A percentile compares a stretch with the other conserved stretches of the same genome.
phyloP scores from a whole-genome alignment of 2,888 invertebrate species.

The Gortyna flavago region DNA sequence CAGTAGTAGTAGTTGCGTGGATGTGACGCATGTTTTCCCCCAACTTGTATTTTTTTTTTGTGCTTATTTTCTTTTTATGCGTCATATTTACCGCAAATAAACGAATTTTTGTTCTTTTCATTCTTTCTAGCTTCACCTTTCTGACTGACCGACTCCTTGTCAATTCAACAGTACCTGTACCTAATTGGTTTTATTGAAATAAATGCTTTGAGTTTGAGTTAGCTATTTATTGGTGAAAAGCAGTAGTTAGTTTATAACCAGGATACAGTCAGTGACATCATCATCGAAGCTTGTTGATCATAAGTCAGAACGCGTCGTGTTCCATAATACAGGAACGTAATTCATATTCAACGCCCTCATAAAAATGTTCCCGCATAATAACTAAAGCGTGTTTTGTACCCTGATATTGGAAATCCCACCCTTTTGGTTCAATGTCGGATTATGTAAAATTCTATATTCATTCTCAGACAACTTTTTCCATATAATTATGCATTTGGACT shows the following conservation, averaged over 20 bases:
- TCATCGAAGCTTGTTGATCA: constrained; percentile 22
- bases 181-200: not conserved
- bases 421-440: constrained; percentile 34
- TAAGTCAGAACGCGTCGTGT: constrained; percentile 42
- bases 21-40: no score
- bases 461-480: constrained; percentile 23
- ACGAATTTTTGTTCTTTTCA: no score
- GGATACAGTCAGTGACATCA: constrained; percentile 33
- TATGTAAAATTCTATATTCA: constrained; percentile 30
- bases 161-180: not conserved
- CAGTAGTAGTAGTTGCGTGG: no score
- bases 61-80: no score
- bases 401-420: constrained; percentile 49
- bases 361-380: constrained; percentile 43
- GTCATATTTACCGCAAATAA: no score
- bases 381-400: constrained; percentile 31
- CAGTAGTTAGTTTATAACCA: not conserved
- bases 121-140: not conserved
- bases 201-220: not conserved
- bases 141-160: not conserved
- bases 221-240: not conserved
- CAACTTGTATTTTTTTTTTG: no score
- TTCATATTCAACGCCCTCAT: constrained; percentile 55
- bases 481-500: constrained; percentile 11
- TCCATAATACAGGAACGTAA: constrained; percentile 36